A percentile compares a stretch with the other conserved stretches of the same genome.
Evolutionary conservation across 1,140 invertebrate genomes (phyloP).

Genomic region (Drosophila melanica): DNA sequence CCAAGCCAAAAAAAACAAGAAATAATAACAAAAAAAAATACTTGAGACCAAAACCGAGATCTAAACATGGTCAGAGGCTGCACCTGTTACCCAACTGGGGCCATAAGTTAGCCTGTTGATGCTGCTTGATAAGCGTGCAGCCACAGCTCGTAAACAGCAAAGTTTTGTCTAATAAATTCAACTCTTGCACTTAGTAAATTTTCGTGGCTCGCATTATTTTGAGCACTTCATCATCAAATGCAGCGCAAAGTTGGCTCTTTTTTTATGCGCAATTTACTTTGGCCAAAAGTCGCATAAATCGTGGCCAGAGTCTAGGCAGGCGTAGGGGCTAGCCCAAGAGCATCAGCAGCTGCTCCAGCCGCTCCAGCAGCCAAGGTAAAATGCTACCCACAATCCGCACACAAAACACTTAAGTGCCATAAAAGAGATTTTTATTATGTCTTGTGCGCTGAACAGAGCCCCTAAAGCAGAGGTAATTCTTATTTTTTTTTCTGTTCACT

Average conservation of each 20-base stretch:
- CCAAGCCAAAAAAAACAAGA: constrained; percentile 1
- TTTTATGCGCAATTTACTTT: constrained; percentile 82
- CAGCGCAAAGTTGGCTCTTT: constrained; percentile 60
- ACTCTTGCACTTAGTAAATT: constrained; percentile 80
- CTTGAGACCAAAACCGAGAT: too few relatives aligned
- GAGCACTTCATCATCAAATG: constrained; percentile 80
- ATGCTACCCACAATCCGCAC: constrained; percentile 81
- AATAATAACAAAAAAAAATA: too few relatives aligned
- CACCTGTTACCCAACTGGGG: constrained; percentile 65
- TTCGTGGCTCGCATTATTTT: constrained; percentile 72
- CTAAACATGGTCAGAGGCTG: constrained; percentile 31
- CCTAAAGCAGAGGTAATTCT: constrained; percentile 53
- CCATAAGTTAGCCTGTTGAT: constrained; percentile 74
- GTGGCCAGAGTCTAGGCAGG: constrained; percentile 33
- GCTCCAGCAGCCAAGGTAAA: constrained; percentile 61
- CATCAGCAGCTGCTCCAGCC: constrained; percentile 24
- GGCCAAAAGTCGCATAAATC: constrained; percentile 80
- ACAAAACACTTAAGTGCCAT: constrained; percentile 80
- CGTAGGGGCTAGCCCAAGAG: constrained; percentile 30
- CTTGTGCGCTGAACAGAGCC: constrained; percentile 59
- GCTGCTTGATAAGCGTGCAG: constrained; percentile 69
- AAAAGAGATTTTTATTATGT: constrained; percentile 83
- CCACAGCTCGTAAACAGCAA: constrained; percentile 79
- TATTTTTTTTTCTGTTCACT: constrained; percentile 17
- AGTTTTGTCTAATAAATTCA: constrained; percentile 81